These are phyloP conservation scores for Hemicordylus capensis DNA, from an alignment of 2,113 vertebrate genomes.

Conservation along the genomic window DNA sequence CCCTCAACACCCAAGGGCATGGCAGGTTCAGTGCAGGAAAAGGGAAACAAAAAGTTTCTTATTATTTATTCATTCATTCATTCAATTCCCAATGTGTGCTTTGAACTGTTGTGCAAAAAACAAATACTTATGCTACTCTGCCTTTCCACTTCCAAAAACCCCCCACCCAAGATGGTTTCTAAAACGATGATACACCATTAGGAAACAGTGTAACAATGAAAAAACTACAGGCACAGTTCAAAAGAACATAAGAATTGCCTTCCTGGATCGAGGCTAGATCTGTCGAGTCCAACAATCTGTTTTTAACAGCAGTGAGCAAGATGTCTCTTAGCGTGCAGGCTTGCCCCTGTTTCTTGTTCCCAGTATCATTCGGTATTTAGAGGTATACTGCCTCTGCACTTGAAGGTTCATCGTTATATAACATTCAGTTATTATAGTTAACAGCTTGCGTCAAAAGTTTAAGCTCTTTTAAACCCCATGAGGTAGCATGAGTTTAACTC, in stretches of 20 bases:
- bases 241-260: background rate
- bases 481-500: background rate
- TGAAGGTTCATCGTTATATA: background rate
- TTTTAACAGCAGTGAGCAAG: background rate
- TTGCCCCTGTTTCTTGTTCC: background rate
- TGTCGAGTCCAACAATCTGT: background rate
- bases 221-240: background rate
- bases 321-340: background rate
- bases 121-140: background rate
- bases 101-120: background rate
- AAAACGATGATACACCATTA: background rate
- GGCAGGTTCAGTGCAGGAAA: background rate
- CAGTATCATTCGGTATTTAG: background rate
- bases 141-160: background rate
- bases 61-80: no score
- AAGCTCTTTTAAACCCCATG: background rate
- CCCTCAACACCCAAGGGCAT: background rate
- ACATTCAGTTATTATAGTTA: background rate
- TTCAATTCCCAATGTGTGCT: background rate
- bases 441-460: background rate
- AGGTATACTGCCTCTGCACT: background rate
- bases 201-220: background rate
- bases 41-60: background rate
- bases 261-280: background rate
- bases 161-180: background rate